Evolutionary conservation across 2,888 invertebrate species (phyloP).

Genomic region (Leucoptera coffeella): DNA sequence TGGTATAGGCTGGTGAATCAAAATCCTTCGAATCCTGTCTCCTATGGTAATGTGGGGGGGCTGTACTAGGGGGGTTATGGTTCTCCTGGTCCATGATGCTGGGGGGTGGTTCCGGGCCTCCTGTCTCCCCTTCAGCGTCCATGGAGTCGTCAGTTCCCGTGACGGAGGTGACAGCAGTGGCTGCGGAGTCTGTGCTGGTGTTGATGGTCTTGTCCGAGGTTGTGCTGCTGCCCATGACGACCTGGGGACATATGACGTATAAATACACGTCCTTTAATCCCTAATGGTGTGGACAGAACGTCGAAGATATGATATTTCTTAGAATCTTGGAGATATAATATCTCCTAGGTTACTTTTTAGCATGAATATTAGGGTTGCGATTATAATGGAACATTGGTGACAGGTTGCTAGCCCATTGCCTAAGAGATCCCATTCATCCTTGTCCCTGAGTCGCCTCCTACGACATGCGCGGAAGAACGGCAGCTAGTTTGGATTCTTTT

Average conservation of each 20-base stretch:
- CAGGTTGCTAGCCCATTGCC: too few species aligned
- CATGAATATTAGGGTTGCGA: too few species aligned
- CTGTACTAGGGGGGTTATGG: constrained; percentile 34
- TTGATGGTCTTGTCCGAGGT: constrained; percentile 80
- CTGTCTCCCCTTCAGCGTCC: constrained; percentile 43
- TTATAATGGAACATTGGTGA: too few species aligned
- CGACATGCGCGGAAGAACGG: too few species aligned
- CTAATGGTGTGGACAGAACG: too few species aligned
- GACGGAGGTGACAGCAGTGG: constrained; percentile 78
- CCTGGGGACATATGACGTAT: constrained; percentile 26
- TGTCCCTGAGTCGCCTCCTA: too few species aligned
- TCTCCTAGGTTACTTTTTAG: too few species aligned
- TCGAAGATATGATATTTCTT: too few species aligned
- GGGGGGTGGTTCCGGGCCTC: constrained; percentile 13
- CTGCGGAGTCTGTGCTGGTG: constrained; percentile 83
- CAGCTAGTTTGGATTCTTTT: too few species aligned
- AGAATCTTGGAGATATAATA: too few species aligned
- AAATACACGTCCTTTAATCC: too few species aligned
- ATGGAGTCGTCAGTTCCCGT: constrained; percentile 76
- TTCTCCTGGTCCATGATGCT: constrained; percentile 31
- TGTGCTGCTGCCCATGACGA: constrained; percentile 79
- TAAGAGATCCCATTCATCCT: too few species aligned
- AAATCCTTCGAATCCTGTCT: constrained; percentile 30
- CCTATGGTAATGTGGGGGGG: constrained; percentile 43
- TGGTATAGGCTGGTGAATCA: constrained; percentile 31